Percentiles rank a stretch among this genome's conserved stretches.
phyloP scores from a whole-genome alignment of 2,888 invertebrate species.

The Dynastes maya region DNA sequence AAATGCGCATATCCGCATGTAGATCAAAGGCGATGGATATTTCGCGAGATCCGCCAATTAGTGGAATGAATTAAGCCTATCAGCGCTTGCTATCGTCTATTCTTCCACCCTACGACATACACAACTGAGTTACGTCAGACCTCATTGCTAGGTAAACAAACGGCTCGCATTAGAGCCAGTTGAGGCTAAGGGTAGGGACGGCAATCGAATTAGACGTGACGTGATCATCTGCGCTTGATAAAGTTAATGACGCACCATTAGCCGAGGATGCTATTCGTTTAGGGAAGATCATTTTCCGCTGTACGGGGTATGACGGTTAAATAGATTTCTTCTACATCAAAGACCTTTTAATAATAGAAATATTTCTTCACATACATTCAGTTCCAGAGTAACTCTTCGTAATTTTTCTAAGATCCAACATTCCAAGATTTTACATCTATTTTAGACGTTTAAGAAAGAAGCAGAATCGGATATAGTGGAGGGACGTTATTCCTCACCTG shows the following conservation, averaged over 20 bases:
- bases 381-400: too few relatives aligned
- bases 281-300: constrained; percentile 7
- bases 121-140: too few relatives aligned
- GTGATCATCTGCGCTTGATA: constrained; percentile 56
- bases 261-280: constrained; percentile 34
- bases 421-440: too few relatives aligned
- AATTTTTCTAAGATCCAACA: too few relatives aligned
- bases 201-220: constrained; percentile 57
- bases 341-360: too few relatives aligned
- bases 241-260: constrained; percentile 62
- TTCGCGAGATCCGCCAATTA: not conserved
- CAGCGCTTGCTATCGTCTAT: not conserved
- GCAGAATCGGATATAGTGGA: too few relatives aligned
- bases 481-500: too few relatives aligned
- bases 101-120: constrained; percentile 39
- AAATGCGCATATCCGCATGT: not conserved
- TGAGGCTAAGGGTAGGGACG: constrained; percentile 47
- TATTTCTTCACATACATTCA: too few relatives aligned
- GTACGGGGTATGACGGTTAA: not conserved
- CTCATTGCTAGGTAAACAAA: too few relatives aligned
- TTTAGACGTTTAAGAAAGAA: too few relatives aligned
- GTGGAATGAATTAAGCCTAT: not conserved
- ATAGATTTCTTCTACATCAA: too few relatives aligned
- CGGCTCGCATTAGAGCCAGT: too few relatives aligned
- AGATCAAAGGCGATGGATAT: not conserved